Base-by-base conservation (phyloP, 2,888 invertebrate species). In the Crocallis elinguaria region DNA sequence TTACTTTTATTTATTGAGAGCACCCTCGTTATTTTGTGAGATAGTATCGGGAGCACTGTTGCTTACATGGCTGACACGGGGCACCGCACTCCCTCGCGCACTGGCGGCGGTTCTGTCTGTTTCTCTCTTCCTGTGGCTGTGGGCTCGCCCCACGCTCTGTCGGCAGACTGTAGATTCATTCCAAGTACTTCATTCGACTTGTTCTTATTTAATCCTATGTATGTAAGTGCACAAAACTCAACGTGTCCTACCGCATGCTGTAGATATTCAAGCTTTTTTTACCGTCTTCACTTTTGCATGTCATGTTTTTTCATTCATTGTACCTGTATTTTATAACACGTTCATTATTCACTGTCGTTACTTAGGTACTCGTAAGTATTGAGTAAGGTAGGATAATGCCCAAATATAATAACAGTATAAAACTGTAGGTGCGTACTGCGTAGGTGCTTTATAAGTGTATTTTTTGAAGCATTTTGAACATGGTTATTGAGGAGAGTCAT, bases 121-220 rank as follows among this genome's bases (percentile, higher is more conserved):
- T 89, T 86, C 92, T 92, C 92, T 92, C 92, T 92, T 91, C 88
- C 92, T 92, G 92, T 92, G 92, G 91, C 86, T 83, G 88, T 86
- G 90, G 89, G 87, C 82, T 82, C 83, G 75, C 62, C 86, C 88
- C 89, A 86, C 84, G 81, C 84, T 82, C 84, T 83, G 68, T 82
- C 82, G 77, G 83, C 84, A 81, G 77, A 55, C 69, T 63, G 76
- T 86, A 85, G 85, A 67, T 73, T 72, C 73, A 74, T 78, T 73
- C 75, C 63, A 33, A 57, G 53, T 51, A 53, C 49, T 53, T 51
- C 51, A 57, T 39, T 41, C 43, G 44, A 60, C 43, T 43, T 44
- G 43, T 43, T 43, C 19, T 43, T 33, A 23, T 39, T 57, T 51
- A 33, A 53, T 48, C 57, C 50, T 52, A 36, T 54, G 32, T 52